Conservation (phyloP, 2,888 invertebrate genomes). For the Sympetrum striolatum region DNA sequence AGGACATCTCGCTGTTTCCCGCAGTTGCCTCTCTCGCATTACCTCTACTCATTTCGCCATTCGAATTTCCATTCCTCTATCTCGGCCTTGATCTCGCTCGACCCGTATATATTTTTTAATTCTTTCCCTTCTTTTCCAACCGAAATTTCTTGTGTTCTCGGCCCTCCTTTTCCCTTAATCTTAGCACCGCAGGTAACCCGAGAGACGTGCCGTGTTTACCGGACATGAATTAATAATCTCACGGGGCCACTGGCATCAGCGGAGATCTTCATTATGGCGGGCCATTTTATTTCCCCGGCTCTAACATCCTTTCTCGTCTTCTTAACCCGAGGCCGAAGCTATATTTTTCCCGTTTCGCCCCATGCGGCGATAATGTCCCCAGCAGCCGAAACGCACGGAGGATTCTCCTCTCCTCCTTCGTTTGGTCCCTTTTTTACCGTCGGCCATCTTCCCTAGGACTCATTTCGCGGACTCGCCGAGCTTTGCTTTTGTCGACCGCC, state of each 20-base stretch:
- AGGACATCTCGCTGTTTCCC: too few relatives aligned
- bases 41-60: background rate
- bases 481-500: background rate
- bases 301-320: background rate
- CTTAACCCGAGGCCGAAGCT: background rate
- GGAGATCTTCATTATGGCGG: conserved; percentile 18
- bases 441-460: background rate
- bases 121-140: background rate
- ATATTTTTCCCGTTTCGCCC: conserved; percentile 5
- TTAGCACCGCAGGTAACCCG: conserved; percentile 26
- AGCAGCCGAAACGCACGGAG: background rate
- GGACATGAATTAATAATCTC: conserved; percentile 40
- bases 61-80: background rate
- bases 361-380: conserved; percentile 33
- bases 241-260: background rate
- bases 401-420: background rate
- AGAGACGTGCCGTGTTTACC: conserved; percentile 29
- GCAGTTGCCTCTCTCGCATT: too few relatives aligned
- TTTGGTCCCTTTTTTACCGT: background rate
- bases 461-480: background rate
- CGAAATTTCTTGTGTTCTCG: background rate
- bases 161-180: background rate
- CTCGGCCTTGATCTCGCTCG: background rate
- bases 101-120: background rate
- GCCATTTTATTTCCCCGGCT: background rate